phyloP scores from a whole-genome alignment of 1,140 invertebrate species.

The Sipha flava region DNA sequence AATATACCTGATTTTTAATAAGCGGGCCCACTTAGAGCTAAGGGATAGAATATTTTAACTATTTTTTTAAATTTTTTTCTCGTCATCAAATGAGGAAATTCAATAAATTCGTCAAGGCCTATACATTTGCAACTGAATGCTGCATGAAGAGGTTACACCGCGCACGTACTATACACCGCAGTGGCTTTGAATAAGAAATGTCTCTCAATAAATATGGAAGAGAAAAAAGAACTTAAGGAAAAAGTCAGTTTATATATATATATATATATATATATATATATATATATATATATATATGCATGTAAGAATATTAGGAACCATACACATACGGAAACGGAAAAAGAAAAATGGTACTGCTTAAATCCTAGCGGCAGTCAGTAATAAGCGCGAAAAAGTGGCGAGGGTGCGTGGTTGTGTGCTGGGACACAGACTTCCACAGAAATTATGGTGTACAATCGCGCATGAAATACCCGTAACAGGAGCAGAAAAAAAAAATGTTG shows the following conservation, averaged over 20 bases:
- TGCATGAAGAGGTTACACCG: too few species aligned
- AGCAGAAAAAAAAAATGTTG: too few species aligned
- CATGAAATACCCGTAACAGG: too few species aligned
- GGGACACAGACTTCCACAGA: too few species aligned
- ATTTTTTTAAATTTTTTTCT: too few species aligned
- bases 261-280: background rate
- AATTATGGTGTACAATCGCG: too few species aligned
- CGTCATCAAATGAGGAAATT: too few species aligned
- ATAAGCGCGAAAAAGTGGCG: background rate
- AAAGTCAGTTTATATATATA: slow-evolving; percentile 5
- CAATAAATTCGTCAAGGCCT: background rate
- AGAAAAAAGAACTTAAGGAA: background rate
- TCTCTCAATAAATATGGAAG: background rate
- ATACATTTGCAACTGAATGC: too few species aligned
- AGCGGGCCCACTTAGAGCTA: too few species aligned
- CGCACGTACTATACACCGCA: background rate
- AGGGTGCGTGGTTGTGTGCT: background rate
- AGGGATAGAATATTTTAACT: too few species aligned
- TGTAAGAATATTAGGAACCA: background rate
- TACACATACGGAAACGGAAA: background rate
- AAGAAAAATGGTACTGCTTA: slow-evolving; percentile 13
- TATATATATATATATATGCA: background rate
- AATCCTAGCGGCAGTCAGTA: background rate
- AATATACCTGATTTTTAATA: too few species aligned
- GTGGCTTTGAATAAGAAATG: background rate